A percentile compares a stretch with the other conserved stretches of the same genome.
phyloP scores from a whole-genome alignment of 2,888 invertebrate genomes.

The Stramonita haemastoma region DNA sequence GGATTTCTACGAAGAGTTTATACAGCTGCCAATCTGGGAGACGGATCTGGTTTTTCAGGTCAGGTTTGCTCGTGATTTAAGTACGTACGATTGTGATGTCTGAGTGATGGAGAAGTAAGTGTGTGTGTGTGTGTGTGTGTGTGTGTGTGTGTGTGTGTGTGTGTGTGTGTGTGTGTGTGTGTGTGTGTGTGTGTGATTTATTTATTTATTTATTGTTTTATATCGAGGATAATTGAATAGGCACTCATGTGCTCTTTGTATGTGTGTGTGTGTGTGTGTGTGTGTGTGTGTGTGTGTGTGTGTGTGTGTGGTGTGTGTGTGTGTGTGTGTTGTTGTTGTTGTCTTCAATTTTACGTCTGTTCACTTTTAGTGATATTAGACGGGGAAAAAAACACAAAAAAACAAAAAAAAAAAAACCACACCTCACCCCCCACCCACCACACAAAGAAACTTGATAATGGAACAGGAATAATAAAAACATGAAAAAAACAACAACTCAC shows the following conservation, averaged over 20 bases:
- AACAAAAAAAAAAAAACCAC: too few relatives aligned
- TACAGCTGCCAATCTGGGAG: background rate
- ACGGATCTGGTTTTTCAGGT: background rate
- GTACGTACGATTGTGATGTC: too few relatives aligned
- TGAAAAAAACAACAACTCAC: too few relatives aligned
- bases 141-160: slow-evolving; percentile 9
- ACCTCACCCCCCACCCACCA: too few relatives aligned
- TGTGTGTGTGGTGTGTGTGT: background rate
- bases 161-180: slow-evolving; percentile 2
- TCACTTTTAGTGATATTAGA: too few relatives aligned
- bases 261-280: too few relatives aligned
- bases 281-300: too few relatives aligned
- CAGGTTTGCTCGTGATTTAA: background rate
- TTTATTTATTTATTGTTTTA: too few relatives aligned
- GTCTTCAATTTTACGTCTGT: background rate
- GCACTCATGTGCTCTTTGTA: background rate
- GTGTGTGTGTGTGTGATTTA: slow-evolving; percentile 4
- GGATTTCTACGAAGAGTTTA: background rate
- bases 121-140: slow-evolving; percentile 9
- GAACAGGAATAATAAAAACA: too few relatives aligned
- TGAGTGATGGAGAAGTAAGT: background rate
- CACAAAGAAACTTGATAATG: too few relatives aligned
- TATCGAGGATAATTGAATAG: too few relatives aligned
- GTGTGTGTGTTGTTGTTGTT: background rate
- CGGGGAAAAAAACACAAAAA: too few relatives aligned